These are phyloP conservation scores for Solea senegalensis DNA, from an alignment of 2,113 vertebrate genomes.

Conservation along the genomic window DNA sequence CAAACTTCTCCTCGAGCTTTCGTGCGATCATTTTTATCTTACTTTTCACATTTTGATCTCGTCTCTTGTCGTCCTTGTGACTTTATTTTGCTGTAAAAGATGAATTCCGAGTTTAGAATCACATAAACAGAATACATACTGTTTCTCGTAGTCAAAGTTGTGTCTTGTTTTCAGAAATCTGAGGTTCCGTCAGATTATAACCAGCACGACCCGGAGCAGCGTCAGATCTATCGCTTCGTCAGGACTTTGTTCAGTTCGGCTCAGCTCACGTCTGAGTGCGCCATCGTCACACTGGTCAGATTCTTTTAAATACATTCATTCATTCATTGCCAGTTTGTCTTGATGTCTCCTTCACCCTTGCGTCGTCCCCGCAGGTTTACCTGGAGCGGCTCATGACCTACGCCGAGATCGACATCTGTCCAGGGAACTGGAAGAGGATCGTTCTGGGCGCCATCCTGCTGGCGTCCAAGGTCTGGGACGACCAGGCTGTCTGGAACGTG, in stretches of 20 bases:
- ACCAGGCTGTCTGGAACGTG: slow-evolving; percentile 98
- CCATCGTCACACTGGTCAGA: slow-evolving; percentile 97
- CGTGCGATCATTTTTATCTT: too few relatives aligned
- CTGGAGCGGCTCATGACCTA: slow-evolving; percentile 96
- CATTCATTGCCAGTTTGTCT: not conserved
- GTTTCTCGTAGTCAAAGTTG: not conserved
- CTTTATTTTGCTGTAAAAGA: too few relatives aligned
- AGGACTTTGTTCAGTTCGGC: slow-evolving; percentile 95
- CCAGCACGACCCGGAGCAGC: slow-evolving; percentile 93
- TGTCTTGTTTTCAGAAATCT: slow-evolving; percentile 33
- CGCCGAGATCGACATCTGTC: slow-evolving; percentile 94
- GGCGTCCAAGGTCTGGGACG: slow-evolving; percentile 98
- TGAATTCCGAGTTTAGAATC: too few relatives aligned
- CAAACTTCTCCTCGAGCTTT: too few relatives aligned
- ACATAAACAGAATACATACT: too few relatives aligned
- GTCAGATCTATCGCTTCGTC: slow-evolving; percentile 97
- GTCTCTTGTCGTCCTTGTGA: too few relatives aligned
- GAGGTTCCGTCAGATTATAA: slow-evolving; percentile 93
- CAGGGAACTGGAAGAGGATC: slow-evolving; percentile 97
- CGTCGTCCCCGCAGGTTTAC: slow-evolving; percentile 84
- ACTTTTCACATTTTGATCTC: too few relatives aligned
- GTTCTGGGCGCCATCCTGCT: slow-evolving; percentile 93
- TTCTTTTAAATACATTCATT: too few relatives aligned
- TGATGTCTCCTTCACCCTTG: too few relatives aligned
- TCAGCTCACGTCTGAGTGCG: slow-evolving; percentile 97